phyloP scores from a whole-genome alignment of 2,888 invertebrate species.

The Apamea monoglypha region DNA sequence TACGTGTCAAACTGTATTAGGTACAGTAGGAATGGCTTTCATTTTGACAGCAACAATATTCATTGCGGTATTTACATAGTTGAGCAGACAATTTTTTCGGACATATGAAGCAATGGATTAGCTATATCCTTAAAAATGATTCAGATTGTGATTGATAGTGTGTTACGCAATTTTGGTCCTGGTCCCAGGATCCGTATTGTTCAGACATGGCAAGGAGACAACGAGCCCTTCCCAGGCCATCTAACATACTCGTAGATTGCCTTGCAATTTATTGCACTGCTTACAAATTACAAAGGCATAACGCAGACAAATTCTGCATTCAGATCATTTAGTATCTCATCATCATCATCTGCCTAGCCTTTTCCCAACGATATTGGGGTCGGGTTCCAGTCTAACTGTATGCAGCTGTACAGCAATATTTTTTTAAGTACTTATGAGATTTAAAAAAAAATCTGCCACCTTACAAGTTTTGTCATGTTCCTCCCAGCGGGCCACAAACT shows the following conservation, averaged over 20 bases:
- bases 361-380: not conserved
- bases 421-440: not conserved
- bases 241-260: not conserved
- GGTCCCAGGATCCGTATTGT: not conserved
- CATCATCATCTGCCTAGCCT: not conserved
- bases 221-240: no score
- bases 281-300: constrained; percentile 17
- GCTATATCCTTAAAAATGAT: not conserved
- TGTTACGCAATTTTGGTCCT: not conserved
- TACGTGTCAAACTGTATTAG: not conserved
- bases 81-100: not conserved
- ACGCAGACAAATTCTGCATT: not conserved
- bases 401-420: not conserved
- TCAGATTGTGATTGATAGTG: not conserved
- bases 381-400: not conserved
- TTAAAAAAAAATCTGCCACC: no score
- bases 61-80: not conserved
- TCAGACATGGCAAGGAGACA: no score
- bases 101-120: not conserved
- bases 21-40: not conserved
- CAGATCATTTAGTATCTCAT: not conserved
- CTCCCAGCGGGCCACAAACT: not conserved
- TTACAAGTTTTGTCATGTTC: not conserved
- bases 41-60: not conserved
- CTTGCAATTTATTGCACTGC: no score